Base-by-base conservation (phyloP, 2,113 vertebrate species). In the Eulemur macaco region DNA sequence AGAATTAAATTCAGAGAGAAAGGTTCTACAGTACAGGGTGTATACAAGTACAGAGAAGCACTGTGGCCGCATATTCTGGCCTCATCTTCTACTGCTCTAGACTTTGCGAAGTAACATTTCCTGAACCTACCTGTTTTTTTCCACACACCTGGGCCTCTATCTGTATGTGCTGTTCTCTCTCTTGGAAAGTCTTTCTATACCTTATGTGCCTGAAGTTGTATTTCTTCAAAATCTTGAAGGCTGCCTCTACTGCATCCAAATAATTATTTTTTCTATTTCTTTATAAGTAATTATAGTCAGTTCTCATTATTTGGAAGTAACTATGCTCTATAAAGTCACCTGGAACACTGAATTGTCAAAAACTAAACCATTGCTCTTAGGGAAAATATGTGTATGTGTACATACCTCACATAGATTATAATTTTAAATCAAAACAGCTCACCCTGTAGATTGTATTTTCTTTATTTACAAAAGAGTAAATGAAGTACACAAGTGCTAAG, bases 391-490 rank as follows among this genome's bases (percentile, higher is more conserved):
- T 73, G 25, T 54, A 39, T 64, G 23, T 64, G 15, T 76, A 89
- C 3, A 60, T 63, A 42, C 63, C 42, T 63, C 60, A 39, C 15
- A 37, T 64, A 37, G 76, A 52, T 84, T 83, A 71, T 87, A 71
- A 83, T 54, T 20, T 47, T 95, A 94, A 74, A 81, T 92, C 42
- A 96, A 91, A 95, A 52, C 60, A 86, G 0, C 15, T 86, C 68
- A 89, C 91, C 23, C 21, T 64, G 68, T 74, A 95, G 68, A 83
- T 83, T 54, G 12, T 69, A 3, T 95, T 91, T 68, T 85, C 78
- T 68, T 91, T 83, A 80, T 86, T 96, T 84, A 64, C 56, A 71
- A 76, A 89, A 83, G 39, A 66, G 47, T 73, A 92, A 94, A 89
- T 69, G 56, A 84, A 60, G 76, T 84, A 60, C 42, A 92, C 39